Conservation (phyloP, 2,797 vertebrate species). For the Australoheros facetus region DNA sequence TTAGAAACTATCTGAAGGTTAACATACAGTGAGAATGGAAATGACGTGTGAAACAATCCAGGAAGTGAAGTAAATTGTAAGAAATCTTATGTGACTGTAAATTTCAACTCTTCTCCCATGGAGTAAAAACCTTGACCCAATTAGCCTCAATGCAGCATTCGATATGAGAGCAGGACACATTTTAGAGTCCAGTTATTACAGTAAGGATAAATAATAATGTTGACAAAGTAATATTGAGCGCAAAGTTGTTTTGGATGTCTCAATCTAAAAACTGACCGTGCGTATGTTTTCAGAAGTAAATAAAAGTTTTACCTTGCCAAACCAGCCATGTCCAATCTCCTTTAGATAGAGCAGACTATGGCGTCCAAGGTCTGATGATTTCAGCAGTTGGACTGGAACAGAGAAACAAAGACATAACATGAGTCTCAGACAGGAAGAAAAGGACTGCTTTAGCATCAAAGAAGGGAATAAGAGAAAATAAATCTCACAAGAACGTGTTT, state of each 20-base stretch:
- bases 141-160: slow-evolving; percentile 54
- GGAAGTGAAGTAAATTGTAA: slow-evolving; percentile 21
- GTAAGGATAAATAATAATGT: neutral
- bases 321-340: slow-evolving; percentile 96
- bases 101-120: slow-evolving; percentile 36
- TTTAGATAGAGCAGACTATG: slow-evolving; percentile 96
- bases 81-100: slow-evolving; percentile 47
- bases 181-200: neutral
- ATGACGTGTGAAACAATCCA: neutral
- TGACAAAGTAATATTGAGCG: neutral
- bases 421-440: slow-evolving; percentile 5
- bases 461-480: neutral
- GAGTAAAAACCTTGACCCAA: slow-evolving; percentile 29
- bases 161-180: slow-evolving; percentile 13
- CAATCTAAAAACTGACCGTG: neutral
- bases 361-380: slow-evolving; percentile 90
- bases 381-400: slow-evolving; percentile 89
- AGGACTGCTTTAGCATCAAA: neutral
- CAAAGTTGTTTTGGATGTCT: neutral
- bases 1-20: neutral
- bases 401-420: slow-evolving; percentile 20
- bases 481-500: neutral
- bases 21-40: neutral
- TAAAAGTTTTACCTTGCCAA: slow-evolving; percentile 90
- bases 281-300: slow-evolving; percentile 5